Conservation (phyloP, 2,888 invertebrate species). For the Rhingia campestris region DNA sequence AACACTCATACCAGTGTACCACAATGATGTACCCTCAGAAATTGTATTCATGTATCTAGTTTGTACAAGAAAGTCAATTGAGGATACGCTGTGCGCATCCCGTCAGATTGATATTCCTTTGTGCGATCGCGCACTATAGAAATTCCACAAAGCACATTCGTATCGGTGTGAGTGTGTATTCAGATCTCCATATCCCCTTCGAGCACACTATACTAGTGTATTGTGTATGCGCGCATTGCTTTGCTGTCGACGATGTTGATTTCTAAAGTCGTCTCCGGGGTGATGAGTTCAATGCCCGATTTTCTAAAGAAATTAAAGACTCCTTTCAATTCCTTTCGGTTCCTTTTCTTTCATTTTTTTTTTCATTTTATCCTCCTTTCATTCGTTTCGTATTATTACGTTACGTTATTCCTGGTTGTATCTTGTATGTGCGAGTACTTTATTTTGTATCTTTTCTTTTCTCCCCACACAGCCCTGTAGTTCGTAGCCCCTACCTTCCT, state of each 20-base stretch:
- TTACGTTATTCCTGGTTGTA: constrained; percentile 26
- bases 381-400: constrained; percentile 42
- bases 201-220: not conserved
- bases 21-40: constrained; percentile 1
- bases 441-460: not conserved
- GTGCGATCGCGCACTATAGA: constrained; percentile 55
- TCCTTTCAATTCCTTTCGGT: constrained; percentile 68
- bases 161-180: constrained; percentile 6
- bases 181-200: constrained; percentile 14
- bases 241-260: constrained; percentile 50
- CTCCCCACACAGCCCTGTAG: not conserved
- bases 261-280: constrained; percentile 62
- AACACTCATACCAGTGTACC: constrained; percentile 26
- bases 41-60: constrained; percentile 12
- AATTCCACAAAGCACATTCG: constrained; percentile 37
- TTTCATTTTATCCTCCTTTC: not conserved
- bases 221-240: constrained; percentile 25
- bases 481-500: not conserved
- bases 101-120: constrained; percentile 69
- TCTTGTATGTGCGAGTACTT: constrained; percentile 9
- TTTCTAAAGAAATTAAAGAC: constrained; percentile 71
- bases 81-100: constrained; percentile 53
- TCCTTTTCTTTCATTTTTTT: constrained; percentile 32
- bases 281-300: constrained; percentile 71
- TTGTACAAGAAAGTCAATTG: constrained; percentile 55